Evolutionary conservation across 2,113 vertebrate genomes (phyloP).

Genomic region (Corythornis vintsioides): DNA sequence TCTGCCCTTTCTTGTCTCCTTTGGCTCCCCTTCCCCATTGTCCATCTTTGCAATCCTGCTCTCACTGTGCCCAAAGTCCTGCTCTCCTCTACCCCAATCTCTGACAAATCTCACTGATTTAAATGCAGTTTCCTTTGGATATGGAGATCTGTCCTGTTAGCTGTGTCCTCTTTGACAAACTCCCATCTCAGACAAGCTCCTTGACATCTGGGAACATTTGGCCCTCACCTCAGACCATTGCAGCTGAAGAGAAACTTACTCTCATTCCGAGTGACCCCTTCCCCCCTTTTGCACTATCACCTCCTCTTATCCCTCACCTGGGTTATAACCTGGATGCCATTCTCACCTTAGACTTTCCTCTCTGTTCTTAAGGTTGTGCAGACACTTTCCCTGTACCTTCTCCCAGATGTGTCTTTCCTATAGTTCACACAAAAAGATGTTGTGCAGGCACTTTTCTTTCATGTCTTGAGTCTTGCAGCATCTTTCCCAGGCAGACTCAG

Average conservation of each 20-base stretch:
- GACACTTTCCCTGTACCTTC: neutral
- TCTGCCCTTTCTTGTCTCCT: neutral
- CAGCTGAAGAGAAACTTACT: neutral
- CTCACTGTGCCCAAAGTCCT: neutral
- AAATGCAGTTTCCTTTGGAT: neutral
- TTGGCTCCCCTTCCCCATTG: neutral
- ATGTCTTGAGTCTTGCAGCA: neutral
- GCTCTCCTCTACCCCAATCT: neutral
- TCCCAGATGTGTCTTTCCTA: neutral
- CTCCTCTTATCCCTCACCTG: neutral
- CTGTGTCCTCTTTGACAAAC: neutral
- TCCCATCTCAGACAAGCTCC: neutral
- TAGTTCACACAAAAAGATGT: neutral
- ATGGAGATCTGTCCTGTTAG: neutral
- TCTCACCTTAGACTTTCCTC: neutral
- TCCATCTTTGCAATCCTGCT: neutral
- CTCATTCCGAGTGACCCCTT: neutral
- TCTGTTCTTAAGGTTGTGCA: neutral
- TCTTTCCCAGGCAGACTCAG: neutral
- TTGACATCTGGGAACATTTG: neutral
- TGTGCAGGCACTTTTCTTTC: neutral
- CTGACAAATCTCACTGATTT: neutral
- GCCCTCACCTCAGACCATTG: fast-evolving
- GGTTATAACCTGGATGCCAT: neutral
- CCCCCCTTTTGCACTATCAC: neutral